phyloP scores from a whole-genome alignment of 2,888 invertebrate genomes.

The Bugulina stolonifera region DNA sequence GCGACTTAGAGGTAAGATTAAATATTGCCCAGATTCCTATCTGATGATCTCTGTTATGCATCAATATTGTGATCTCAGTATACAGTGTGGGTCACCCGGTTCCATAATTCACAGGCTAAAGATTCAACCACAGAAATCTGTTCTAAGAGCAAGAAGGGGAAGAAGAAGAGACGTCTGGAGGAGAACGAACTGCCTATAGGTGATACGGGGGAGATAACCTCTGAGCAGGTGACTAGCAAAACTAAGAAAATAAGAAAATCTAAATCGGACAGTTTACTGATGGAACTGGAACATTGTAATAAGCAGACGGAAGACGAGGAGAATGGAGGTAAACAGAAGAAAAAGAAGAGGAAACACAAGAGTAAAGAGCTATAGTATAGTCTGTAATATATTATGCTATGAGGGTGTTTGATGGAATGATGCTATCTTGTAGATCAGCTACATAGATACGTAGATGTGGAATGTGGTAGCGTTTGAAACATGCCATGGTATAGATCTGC shows the following conservation, averaged over 20 bases:
- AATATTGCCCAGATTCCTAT: no score
- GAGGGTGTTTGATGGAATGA: no score
- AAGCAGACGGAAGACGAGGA: background rate
- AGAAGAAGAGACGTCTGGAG: background rate
- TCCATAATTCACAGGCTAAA: no score
- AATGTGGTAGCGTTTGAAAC: no score
- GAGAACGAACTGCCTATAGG: background rate
- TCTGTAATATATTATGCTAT: no score
- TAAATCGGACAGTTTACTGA: background rate
- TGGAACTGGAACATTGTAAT: background rate
- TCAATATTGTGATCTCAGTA: no score
- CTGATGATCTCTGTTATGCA: no score
- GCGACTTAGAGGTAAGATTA: background rate
- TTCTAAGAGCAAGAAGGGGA: background rate
- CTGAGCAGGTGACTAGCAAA: background rate
- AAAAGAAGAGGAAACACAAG: background rate
- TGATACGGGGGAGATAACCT: background rate
- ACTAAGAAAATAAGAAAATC: background rate
- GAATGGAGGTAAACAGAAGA: background rate
- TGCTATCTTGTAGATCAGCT: no score
- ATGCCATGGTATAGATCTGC: no score
- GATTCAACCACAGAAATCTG: background rate
- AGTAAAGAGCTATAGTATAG: background rate
- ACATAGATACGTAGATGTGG: no score
- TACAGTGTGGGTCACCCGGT: no score